Base-by-base conservation (phyloP, 2,113 vertebrate genomes). In the Caranx ignobilis region DNA sequence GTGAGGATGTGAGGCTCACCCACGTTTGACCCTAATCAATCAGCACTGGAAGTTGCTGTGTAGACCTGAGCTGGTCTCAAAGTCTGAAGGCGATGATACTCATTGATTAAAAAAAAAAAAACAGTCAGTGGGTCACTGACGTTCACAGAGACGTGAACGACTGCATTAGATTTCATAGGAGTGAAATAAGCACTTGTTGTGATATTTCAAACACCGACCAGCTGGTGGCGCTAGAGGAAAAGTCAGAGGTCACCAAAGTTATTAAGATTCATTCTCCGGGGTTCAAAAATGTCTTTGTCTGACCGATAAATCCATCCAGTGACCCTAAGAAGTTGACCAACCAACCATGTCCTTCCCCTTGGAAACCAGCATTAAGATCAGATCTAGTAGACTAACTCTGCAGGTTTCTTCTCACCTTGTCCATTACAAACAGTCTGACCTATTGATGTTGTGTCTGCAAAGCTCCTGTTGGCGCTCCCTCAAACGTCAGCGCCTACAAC, bases 391-490 rank as follows among this genome's bases (percentile, higher is more conserved):
- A 16, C 11, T n/a, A 41, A 3, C 8, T n/a, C n/a, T 45, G 26
- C 10, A 6, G 1, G 10, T 35, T 41, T 52, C 3, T 4, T 41
- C 52, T 61, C 2, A 12, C 21, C 21, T 3, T 41, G 0, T n/a
- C 31, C 15, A 11, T 1, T 52, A 26, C 19, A 13, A 16, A 37
- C 9, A 43, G 19, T 60, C 64, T 63, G 41, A 72, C 57, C 48
- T 41, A 11, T 35, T 61, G 32, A 41, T 54, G 2, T 77, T 26
- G 9, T 82, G 37, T 37, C 34, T 32, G 84, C 77, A 35, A 75
- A 97, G 96, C 92, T 83, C 97, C 96, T 2, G 75, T 92, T 31
- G 62, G 82, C 8, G 94, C 94, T 72, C 96, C 97, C 0, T 0
- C 31, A 21, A 95, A 95, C 75, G 84, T 97, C 78, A 95, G 75